These are phyloP conservation scores for Cephalopterus ornatus DNA, from an alignment of 2,113 vertebrate genomes.

Conservation along the genomic window DNA sequence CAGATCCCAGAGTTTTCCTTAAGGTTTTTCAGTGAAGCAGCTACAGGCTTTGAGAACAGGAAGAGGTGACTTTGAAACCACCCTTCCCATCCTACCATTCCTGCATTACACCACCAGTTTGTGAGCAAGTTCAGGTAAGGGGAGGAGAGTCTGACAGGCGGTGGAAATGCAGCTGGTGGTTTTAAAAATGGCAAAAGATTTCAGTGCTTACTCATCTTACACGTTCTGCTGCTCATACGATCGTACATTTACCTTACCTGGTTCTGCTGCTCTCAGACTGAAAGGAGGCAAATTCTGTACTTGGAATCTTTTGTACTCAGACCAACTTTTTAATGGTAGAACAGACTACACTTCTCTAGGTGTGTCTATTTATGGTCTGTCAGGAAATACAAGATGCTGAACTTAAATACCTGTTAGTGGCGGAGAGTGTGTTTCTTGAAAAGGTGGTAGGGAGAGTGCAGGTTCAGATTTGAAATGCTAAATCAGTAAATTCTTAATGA, in stretches of 20 bases:
- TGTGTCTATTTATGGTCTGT: neutral
- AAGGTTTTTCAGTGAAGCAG: neutral
- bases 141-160: neutral
- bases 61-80: neutral
- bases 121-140: conserved; percentile 13
- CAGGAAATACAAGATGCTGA: neutral
- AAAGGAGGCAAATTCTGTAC: neutral
- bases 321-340: neutral
- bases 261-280: neutral
- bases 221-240: neutral
- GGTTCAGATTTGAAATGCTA: neutral
- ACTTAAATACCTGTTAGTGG: neutral
- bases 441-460: neutral
- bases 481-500: neutral
- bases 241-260: neutral
- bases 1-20: neutral
- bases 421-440: neutral
- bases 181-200: neutral
- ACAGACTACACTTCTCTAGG: neutral
- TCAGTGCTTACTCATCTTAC: neutral
- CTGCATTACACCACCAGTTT: neutral
- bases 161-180: neutral
- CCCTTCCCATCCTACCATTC: neutral
- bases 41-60: neutral
- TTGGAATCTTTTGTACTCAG: neutral